A percentile compares a stretch with the other conserved stretches of the same genome.
Conservation (phyloP, 2,113 vertebrate species). For the Oncorhynchus kisutch region DNA sequence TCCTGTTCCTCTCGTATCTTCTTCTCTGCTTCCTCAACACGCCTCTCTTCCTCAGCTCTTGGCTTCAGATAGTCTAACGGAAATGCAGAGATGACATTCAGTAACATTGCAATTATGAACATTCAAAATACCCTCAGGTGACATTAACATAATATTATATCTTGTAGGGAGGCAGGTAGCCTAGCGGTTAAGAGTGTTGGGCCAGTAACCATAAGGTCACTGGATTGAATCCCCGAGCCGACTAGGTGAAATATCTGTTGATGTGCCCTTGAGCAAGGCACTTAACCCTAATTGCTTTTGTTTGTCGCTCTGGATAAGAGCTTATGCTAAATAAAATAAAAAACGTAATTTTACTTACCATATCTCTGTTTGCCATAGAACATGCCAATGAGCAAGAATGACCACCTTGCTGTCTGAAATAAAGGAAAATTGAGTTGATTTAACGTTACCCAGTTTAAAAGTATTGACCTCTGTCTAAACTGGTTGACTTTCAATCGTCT, state of each 20-base stretch:
- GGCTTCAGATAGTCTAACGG: slow-evolving; percentile 86
- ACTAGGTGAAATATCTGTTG: no score
- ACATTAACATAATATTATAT: not conserved
- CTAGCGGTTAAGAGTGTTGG: no score
- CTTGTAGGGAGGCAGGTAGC: no score
- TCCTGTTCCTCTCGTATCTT: slow-evolving; percentile 81
- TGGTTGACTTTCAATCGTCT: no score
- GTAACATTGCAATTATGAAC: not conserved
- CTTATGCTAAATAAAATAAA: no score
- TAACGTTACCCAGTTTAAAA: no score
- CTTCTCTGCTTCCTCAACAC: slow-evolving; percentile 83
- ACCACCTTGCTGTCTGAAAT: slow-evolving; percentile 86
- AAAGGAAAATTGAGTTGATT: not conserved
- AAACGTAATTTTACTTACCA: slow-evolving; percentile 69
- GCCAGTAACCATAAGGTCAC: no score
- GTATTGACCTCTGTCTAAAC: no score
- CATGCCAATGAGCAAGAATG: slow-evolving; percentile 83
- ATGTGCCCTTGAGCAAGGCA: no score
- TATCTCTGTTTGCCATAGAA: slow-evolving; percentile 87
- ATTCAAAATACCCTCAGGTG: not conserved
- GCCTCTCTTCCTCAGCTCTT: slow-evolving; percentile 84
- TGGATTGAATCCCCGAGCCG: no score
- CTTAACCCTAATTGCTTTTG: no score
- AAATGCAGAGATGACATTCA: not conserved
- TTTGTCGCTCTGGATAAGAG: no score